Percentiles rank a stretch among this genome's conserved stretches.
These are phyloP conservation scores for Drosophila oshimai DNA, from an alignment of 1,140 invertebrate species.

Conservation along the genomic window DNA sequence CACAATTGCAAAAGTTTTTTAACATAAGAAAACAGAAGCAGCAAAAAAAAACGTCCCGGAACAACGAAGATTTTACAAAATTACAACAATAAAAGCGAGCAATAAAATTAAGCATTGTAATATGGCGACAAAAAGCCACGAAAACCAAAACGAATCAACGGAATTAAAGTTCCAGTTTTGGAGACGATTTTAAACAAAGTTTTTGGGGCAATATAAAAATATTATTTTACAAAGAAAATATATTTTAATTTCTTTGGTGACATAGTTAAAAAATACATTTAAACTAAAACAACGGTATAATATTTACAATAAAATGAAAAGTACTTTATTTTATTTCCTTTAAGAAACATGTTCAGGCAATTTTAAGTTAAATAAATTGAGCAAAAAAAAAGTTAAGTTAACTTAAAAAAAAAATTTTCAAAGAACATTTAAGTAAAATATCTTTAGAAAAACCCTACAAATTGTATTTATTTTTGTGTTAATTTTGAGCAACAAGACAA, in stretches of 20 bases:
- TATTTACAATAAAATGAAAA: no score
- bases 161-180: slow-evolving; percentile 13
- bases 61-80: slow-evolving; percentile 58
- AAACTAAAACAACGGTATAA: no score
- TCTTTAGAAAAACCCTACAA: no score
- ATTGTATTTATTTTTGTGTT: background rate
- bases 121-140: slow-evolving; percentile 56
- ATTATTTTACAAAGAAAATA: background rate
- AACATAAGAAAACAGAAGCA: slow-evolving; percentile 57
- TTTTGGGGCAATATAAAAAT: no score
- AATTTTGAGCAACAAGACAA: background rate
- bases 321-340: no score
- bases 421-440: no score
- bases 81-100: slow-evolving; percentile 77
- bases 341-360: no score
- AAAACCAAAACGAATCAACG: slow-evolving; percentile 11
- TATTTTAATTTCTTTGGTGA: no score
- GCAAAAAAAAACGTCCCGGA: background rate
- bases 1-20: slow-evolving; percentile 75
- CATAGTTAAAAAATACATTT: no score
- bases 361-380: no score
- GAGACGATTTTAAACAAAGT: background rate
- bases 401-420: no score
- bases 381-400: no score
- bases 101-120: slow-evolving; percentile 81